Conservation (phyloP, 2,797 vertebrate species). For the Gymnothorax javanicus region DNA sequence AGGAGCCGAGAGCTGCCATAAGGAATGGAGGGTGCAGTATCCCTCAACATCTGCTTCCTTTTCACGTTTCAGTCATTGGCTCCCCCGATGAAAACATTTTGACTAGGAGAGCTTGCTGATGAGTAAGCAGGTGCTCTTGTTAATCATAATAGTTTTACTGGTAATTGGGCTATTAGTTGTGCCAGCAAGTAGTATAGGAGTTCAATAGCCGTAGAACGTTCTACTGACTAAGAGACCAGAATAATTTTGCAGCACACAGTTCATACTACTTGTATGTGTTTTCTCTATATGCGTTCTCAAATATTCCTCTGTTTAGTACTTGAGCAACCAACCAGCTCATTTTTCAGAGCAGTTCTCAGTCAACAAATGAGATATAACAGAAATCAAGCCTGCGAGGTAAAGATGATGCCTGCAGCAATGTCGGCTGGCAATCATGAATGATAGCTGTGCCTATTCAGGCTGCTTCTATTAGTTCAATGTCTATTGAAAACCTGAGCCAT, state of each 20-base stretch:
- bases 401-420: neutral
- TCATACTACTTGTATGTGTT: no score
- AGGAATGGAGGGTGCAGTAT: neutral
- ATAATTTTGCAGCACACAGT: no score
- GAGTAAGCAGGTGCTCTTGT: conserved; percentile 52
- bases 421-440: neutral
- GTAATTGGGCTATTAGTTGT: conserved; percentile 43
- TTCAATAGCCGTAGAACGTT: neutral
- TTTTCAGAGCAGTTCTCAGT: neutral
- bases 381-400: neutral
- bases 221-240: neutral
- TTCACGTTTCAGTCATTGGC: conserved; percentile 37
- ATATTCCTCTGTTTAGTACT: neutral
- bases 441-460: neutral
- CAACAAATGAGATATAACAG: neutral
- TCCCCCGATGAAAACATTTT: conserved; percentile 61
- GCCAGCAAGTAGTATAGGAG: conserved; percentile 11
- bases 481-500: neutral
- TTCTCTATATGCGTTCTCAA: no score
- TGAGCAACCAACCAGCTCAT: neutral
- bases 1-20: conserved; percentile 30
- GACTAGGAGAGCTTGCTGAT: conserved; percentile 51
- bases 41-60: conserved; percentile 54
- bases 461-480: neutral
- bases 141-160: conserved; percentile 49